Percentiles rank a stretch among this genome's conserved stretches.
These are phyloP conservation scores for Poeciliopsis gracilis DNA, from an alignment of 2,797 vertebrate species.

Conservation along the genomic window DNA sequence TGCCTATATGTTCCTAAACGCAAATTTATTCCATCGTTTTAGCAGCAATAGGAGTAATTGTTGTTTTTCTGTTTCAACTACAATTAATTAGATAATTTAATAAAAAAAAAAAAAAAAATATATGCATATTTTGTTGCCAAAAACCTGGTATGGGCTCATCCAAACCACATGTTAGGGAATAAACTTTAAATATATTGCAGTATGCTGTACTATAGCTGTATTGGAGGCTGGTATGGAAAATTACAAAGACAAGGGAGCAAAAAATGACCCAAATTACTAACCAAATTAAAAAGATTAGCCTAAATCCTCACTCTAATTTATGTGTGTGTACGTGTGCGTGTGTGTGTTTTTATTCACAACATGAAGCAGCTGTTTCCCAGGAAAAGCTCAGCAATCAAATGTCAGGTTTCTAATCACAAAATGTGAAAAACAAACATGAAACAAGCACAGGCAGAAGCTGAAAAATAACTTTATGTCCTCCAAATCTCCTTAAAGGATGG, in stretches of 20 bases:
- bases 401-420: conserved; percentile 60
- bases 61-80: neutral
- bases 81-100: neutral
- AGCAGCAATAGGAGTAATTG: neutral
- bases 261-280: conserved; percentile 44
- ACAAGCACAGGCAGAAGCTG: conserved; percentile 51
- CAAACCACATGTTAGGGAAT: conserved; percentile 12
- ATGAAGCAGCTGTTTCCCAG: conserved; percentile 63
- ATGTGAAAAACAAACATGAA: conserved; percentile 50
- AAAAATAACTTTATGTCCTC: conserved; percentile 17
- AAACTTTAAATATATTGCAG: conserved; percentile 1
- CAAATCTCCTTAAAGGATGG: conserved; percentile 42
- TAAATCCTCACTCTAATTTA: conserved; percentile 51
- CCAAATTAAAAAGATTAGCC: conserved; percentile 48
- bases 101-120: too few relatives aligned
- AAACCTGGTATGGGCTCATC: neutral
- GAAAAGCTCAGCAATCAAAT: conserved; percentile 61
- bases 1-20: neutral
- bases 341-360: conserved; percentile 30
- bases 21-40: neutral
- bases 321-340: conserved; percentile 18
- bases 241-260: conserved; percentile 25
- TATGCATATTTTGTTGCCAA: neutral
- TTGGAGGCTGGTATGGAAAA: conserved; percentile 24
- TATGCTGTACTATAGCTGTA: conserved; percentile 27